phyloP scores from a whole-genome alignment of 2,797 vertebrate species.

The Varecia variegata region DNA sequence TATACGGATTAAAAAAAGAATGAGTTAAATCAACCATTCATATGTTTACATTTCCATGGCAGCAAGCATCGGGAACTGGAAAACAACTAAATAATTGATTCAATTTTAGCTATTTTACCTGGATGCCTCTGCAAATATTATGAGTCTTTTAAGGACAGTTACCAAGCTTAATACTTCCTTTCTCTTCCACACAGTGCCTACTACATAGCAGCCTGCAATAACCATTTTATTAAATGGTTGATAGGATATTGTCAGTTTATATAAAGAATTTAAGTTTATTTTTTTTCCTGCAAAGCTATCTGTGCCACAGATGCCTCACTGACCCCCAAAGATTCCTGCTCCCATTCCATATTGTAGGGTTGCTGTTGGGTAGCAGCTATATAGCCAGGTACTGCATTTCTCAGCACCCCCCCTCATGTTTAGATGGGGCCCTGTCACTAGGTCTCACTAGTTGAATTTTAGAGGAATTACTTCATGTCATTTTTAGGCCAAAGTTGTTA shows the following conservation, averaged over 20 bases:
- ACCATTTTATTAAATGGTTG: not conserved
- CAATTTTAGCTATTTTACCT: not conserved
- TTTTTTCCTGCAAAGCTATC: not conserved
- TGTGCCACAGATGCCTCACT: not conserved
- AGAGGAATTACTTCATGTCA: not conserved
- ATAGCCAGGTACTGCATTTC: not conserved
- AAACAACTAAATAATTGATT: constrained; percentile 26
- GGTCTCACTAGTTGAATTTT: not conserved
- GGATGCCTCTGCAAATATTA: not conserved
- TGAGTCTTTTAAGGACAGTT: not conserved
- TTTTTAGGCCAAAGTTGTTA: not conserved
- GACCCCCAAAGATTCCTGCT: not conserved
- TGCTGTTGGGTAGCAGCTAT: not conserved
- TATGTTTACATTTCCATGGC: not conserved
- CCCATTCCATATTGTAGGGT: not conserved
- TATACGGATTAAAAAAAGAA: not conserved
- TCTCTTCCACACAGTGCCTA: not conserved
- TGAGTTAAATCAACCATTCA: not conserved
- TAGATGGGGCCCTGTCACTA: not conserved
- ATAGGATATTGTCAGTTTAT: not conserved
- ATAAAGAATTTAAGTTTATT: not conserved
- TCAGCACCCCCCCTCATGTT: not conserved
- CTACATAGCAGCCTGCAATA: not conserved
- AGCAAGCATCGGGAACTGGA: not conserved
- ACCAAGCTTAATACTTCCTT: not conserved